Evolutionary conservation across 2,888 invertebrate genomes (phyloP).

Genomic region (Tolmerus cingulatus): DNA sequence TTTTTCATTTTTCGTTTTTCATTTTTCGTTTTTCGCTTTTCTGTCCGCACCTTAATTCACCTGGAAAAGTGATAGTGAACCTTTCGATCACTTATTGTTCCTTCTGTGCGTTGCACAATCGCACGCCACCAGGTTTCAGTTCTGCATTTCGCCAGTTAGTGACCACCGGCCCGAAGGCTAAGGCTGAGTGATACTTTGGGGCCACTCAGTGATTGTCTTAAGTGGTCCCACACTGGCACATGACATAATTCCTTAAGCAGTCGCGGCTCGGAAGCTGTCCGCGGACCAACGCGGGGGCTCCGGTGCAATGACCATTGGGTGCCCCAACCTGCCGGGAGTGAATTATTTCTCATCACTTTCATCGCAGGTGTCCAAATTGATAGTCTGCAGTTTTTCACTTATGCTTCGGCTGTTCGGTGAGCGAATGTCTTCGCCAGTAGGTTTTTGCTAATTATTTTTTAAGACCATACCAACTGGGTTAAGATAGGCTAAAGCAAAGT

Average conservation of each 20-base stretch:
- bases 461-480: not conserved
- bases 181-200: not conserved
- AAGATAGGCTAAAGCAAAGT: not conserved
- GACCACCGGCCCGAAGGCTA: not conserved
- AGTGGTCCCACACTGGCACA: not conserved
- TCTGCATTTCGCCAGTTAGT: not conserved
- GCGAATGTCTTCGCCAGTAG: not conserved
- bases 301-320: not conserved
- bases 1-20: too few species aligned
- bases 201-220: not conserved
- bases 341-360: not conserved
- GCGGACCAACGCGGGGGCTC: not conserved
- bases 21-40: not conserved
- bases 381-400: not conserved
- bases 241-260: constrained; percentile 20
- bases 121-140: not conserved
- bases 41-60: not conserved
- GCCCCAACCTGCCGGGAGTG: not conserved
- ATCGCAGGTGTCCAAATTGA: not conserved
- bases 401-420: not conserved
- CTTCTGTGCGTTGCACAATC: not conserved
- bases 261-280: not conserved
- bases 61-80: constrained; percentile 33
- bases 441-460: not conserved
- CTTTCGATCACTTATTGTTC: constrained; percentile 8